phyloP scores from a whole-genome alignment of 1,140 invertebrate species.

The Stegodyphus mimosarum region DNA sequence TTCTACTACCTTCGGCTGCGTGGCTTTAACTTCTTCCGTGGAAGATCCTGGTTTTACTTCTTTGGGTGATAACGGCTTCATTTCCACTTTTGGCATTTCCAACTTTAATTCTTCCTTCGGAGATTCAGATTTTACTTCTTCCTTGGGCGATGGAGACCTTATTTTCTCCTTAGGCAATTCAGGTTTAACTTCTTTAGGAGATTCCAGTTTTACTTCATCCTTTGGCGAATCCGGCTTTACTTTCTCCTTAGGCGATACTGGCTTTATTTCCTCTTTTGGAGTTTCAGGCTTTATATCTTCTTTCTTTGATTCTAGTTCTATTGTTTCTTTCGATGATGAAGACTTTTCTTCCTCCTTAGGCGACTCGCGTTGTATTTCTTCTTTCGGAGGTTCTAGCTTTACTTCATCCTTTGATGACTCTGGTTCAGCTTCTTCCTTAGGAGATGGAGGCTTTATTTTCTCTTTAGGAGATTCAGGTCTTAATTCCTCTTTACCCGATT shows the following conservation, averaged over 20 bases:
- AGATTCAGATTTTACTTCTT: not conserved
- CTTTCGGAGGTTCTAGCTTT: no score
- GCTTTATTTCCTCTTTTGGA: not conserved
- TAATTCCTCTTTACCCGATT: slow-evolving; percentile 40
- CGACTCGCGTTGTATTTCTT: not conserved
- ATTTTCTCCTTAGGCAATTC: no score
- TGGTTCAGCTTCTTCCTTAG: no score
- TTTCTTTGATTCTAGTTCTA: no score
- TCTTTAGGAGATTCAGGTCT: no score
- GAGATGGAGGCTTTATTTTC: no score
- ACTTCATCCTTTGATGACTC: no score
- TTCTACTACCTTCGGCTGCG: no score
- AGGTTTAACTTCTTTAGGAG: no score
- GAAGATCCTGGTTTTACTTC: not conserved
- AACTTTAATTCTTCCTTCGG: not conserved
- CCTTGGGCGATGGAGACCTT: not conserved
- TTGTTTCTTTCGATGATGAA: not conserved
- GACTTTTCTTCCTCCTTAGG: not conserved
- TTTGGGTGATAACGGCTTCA: not conserved
- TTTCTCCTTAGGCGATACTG: slow-evolving; percentile 52
- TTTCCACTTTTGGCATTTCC: not conserved
- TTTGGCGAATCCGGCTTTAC: not conserved
- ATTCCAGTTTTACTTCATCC: no score
- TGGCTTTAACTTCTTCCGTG: not conserved
- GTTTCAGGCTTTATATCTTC: not conserved